Base-by-base conservation (phyloP, 1,140 invertebrate genomes). In the Hermetia illucens region DNA sequence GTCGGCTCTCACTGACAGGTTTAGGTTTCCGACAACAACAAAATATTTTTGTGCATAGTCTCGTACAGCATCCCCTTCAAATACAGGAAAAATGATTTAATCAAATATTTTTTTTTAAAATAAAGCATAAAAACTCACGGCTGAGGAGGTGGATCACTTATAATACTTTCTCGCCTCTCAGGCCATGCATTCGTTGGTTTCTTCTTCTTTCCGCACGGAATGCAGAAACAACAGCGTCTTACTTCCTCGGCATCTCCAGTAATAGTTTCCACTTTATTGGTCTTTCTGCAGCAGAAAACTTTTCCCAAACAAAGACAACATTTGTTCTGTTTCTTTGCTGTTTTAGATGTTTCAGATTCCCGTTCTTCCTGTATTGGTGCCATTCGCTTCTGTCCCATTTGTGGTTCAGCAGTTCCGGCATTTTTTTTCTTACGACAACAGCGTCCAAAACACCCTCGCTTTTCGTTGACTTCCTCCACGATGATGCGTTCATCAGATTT, bases 1-100 rank as follows among this genome's bases (percentile, higher is more conserved):
- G 59, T 21, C 74, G 52, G 41, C 68, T 70, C 25, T 66, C 63
- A 3, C 59, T 52, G 10, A 49, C 51, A 21, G 63, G 42, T 39
- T 59, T 57, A 32, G 53, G 57, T 34, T 62, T 64, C 15, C 44
- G 44, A 25, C 53, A 66, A 34, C 44, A 51, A 38, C 42, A 34
- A 5, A 33, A 30, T 6, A 40, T 12, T 34, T 31, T 34, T 9
- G 12, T 29, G 41, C 48, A 47, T 17, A 57, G 53, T 27, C 35
- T 4, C 16, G 30, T 8, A 29, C 36, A 40, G 15, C 38, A 21
- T 21, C 9, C 38, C 22, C 21, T 43, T 21, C 5, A 16, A 4
- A 10, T 36, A 17, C 13, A 15, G 35, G 17, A 36, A 36, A 36
- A 25, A 21, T 9, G 13, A 36, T 22, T 6, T 21, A 21, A 36